Evolutionary conservation across 1,140 invertebrate species (phyloP), one percentile per base, ranked within the genome.

Genomic region (Lepidurus apus): DNA sequence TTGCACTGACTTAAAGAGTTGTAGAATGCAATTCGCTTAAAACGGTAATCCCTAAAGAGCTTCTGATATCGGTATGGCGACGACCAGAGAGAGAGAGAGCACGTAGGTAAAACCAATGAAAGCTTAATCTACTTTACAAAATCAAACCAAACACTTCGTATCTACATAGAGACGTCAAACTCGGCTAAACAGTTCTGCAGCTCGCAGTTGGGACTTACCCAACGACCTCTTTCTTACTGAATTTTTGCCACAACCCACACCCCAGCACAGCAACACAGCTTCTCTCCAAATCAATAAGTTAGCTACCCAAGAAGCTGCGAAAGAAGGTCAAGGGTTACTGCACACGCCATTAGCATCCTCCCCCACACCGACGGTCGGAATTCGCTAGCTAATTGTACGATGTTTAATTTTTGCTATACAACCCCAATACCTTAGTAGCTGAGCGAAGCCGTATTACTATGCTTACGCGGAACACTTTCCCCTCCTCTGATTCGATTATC

Each of bases 241-340:
- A 65, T 11, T 65, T 65, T 65, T 13, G 53, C n/a, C 21, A 3
- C 47, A 65, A 13, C 47, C 53, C 53, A 65, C 21, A 65, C 53
- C n/a, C 53, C 53, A 34, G 53, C 53, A 65, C 53, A 13, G 47
- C 26, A 65, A 13, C 11, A 65, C 47, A 65, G 53, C 53, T 65
- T 65, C 53, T 21, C 53, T 65, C 53, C 53, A 21, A 65, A 65
- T 65, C 53, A 65, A 65, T 65, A 65, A 65, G 53, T 65, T 65
- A 65, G 53, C 53, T 65, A 65, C 53, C 53, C 53, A 65, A 65
- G 53, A 65, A 65, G 53, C 53, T 65, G 53, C 53, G 53, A 65
- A 65, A 65, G 53, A 65, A 65, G 53, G 53, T 65, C 53, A 65
- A 65, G 53, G 53, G 53, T 65, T 65, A 65, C 53, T 65, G 17